These are phyloP conservation scores for Clamator glandarius DNA, from an alignment of 2,797 vertebrate species.

Conservation along the genomic window DNA sequence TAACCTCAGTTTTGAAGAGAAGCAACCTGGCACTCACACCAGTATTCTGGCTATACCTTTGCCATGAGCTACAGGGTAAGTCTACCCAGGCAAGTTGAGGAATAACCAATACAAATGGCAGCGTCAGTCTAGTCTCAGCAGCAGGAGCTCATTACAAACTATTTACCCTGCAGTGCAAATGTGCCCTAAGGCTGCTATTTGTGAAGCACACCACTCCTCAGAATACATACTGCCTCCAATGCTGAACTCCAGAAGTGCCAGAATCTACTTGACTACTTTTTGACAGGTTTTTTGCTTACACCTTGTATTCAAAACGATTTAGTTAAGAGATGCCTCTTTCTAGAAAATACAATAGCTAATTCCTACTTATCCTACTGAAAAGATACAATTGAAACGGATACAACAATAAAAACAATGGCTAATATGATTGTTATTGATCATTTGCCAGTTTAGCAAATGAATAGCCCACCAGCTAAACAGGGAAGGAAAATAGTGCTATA, in stretches of 20 bases:
- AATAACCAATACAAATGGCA: background rate
- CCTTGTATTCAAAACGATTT: constrained; percentile 22
- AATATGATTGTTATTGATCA: constrained; percentile 54
- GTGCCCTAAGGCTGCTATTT: background rate
- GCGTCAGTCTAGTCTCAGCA: background rate
- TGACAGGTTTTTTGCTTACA: background rate
- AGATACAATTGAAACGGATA: constrained; percentile 34
- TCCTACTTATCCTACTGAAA: constrained; percentile 5
- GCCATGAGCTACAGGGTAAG: background rate
- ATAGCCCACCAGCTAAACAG: background rate
- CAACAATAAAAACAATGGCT: constrained; percentile 54
- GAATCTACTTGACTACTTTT: background rate
- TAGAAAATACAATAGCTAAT: background rate
- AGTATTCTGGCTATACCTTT: background rate
- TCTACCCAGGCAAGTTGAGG: background rate
- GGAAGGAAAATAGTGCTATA: background rate
- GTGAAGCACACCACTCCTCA: background rate
- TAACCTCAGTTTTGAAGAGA: background rate
- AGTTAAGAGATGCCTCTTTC: background rate
- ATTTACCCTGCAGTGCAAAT: rapidly evolving
- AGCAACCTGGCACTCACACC: no score
- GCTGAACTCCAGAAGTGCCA: background rate
- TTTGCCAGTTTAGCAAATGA: constrained; percentile 20
- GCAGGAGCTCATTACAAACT: background rate
- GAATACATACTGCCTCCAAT: background rate